These are phyloP conservation scores for Diorhabda sublineata DNA, from an alignment of 1,140 invertebrate species.

Conservation along the genomic window DNA sequence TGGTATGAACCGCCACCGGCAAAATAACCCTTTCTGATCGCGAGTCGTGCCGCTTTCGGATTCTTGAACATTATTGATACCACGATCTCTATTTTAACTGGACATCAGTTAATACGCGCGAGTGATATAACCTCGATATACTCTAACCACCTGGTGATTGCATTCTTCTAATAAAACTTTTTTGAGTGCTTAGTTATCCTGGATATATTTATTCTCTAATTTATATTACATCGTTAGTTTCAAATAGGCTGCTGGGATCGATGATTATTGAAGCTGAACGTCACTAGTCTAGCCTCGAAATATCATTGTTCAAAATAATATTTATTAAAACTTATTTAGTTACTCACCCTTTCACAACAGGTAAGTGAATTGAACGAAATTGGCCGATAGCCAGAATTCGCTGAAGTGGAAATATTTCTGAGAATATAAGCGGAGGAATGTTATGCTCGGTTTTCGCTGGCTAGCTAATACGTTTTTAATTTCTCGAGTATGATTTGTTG, in stretches of 20 bases:
- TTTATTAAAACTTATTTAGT: slow-evolving; percentile 7
- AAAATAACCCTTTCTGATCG: slow-evolving; percentile 34
- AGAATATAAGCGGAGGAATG: background rate
- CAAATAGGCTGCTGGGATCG: slow-evolving; percentile 36
- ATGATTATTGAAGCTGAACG: slow-evolving; percentile 40
- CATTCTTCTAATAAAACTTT: slow-evolving; percentile 12
- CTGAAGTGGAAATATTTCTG: background rate
- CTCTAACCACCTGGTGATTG: slow-evolving; percentile 16
- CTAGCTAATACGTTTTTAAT: background rate
- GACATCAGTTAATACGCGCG: slow-evolving; percentile 8
- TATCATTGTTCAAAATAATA: slow-evolving; percentile 22
- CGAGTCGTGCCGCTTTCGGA: slow-evolving; percentile 13
- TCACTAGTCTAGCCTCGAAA: slow-evolving; percentile 28
- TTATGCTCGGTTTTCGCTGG: background rate
- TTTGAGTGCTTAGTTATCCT: slow-evolving; percentile 9
- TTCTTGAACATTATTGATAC: background rate
- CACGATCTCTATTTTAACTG: slow-evolving; percentile 2
- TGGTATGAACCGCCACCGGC: slow-evolving; percentile 43
- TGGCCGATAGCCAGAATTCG: background rate
- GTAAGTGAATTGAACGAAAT: slow-evolving; percentile 25
- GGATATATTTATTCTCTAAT: slow-evolving; percentile 18
- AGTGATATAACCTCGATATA: slow-evolving; percentile 13
- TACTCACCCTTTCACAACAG: slow-evolving; percentile 32
- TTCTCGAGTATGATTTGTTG: background rate
- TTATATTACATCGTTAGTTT: slow-evolving; percentile 25